A percentile compares a stretch with the other conserved stretches of the same genome.
phyloP scores from a whole-genome alignment of 2,888 invertebrate species.

The Aquatica leii region DNA sequence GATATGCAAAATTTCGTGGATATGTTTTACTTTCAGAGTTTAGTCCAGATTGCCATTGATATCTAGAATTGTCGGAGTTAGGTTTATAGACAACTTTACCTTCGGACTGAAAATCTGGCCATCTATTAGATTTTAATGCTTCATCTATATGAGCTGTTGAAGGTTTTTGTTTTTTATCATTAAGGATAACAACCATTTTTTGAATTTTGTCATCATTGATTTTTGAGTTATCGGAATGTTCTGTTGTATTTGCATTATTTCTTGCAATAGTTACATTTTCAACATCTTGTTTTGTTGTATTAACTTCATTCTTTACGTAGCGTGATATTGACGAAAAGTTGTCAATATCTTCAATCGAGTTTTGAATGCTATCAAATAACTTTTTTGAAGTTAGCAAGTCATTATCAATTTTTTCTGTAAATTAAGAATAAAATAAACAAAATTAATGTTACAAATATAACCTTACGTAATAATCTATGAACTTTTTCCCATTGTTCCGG shows the following conservation, averaged over 20 bases:
- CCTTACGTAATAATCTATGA: constrained; percentile 57
- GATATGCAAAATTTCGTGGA: constrained; percentile 59
- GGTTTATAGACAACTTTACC: constrained; percentile 29
- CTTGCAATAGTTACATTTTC: not conserved
- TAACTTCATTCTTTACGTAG: constrained; percentile 20
- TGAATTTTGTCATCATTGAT: constrained; percentile 14
- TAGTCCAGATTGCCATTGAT: constrained; percentile 41
- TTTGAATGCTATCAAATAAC: constrained; percentile 45
- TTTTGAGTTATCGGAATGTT: not conserved
- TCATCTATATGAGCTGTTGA: constrained; percentile 21
- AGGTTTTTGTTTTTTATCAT: constrained; percentile 17
- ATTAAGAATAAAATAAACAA: constrained; percentile 29
- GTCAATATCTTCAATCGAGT: constrained; percentile 32
- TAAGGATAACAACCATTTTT: constrained; percentile 26
- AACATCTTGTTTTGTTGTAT: constrained; percentile 15
- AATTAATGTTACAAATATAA: not conserved
- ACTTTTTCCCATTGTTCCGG: constrained; percentile 59
- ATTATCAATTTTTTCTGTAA: constrained; percentile 54
- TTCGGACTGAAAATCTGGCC: constrained; percentile 35
- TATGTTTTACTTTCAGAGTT: constrained; percentile 45
- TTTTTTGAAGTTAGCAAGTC: constrained; percentile 53
- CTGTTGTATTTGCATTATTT: not conserved
- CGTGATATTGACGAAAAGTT: not conserved
- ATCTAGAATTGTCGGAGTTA: constrained; percentile 34
- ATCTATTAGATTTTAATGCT: constrained; percentile 35